Evolutionary conservation across 2,113 vertebrate species (phyloP).

Genomic region (Salvator merianae): DNA sequence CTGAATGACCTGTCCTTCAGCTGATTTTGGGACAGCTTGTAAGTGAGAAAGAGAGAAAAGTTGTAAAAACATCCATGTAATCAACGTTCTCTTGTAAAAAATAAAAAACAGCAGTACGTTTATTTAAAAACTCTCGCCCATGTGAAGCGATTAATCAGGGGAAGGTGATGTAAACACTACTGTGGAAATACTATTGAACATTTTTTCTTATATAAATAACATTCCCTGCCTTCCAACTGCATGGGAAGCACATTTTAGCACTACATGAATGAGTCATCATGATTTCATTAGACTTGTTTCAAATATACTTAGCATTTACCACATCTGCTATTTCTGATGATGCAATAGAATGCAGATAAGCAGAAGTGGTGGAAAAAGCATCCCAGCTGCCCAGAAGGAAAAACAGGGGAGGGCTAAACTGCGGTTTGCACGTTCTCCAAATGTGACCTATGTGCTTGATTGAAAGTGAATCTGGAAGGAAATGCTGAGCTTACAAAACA

Average conservation of each 20-base stretch:
- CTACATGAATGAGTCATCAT: too few species aligned
- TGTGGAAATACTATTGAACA: conserved; percentile 5
- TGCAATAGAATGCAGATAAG: too few species aligned
- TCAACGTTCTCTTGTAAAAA: not conserved
- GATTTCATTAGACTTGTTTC: too few species aligned
- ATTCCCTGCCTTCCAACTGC: too few species aligned
- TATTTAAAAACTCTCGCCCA: not conserved
- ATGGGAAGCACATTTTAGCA: too few species aligned
- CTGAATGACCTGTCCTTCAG: not conserved
- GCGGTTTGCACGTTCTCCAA: too few species aligned
- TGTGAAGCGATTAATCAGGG: not conserved
- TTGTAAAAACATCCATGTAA: not conserved
- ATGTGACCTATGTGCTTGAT: not conserved
- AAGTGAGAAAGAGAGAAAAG: not conserved
- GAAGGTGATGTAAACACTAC: not conserved
- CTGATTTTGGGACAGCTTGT: not conserved
- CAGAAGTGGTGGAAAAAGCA: too few species aligned
- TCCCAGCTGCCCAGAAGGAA: too few species aligned
- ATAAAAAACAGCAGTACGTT: not conserved
- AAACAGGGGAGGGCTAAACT: too few species aligned
- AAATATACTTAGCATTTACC: too few species aligned
- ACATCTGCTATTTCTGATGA: too few species aligned
- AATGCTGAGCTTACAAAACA: conserved; percentile 46
- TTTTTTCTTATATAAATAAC: not conserved
- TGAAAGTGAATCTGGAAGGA: conserved; percentile 45